A percentile compares a stretch with the other conserved stretches of the same genome.
phyloP scores from a whole-genome alignment of 1,140 invertebrate species.

The Calycopis cecrops region DNA sequence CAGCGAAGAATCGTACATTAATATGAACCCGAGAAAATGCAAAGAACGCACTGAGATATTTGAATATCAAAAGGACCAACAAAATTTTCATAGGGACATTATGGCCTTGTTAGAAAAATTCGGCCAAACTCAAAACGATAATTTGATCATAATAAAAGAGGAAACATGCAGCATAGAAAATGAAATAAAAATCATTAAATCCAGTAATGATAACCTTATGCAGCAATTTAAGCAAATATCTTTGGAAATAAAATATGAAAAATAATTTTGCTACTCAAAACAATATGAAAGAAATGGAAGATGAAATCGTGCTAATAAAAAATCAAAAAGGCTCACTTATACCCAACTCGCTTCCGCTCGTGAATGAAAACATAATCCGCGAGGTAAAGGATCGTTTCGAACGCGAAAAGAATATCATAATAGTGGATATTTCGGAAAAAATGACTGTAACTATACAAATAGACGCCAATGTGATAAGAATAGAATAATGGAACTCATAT shows the following conservation, averaged over 20 bases:
- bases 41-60: no score
- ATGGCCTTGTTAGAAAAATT: no score
- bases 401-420: constrained; percentile 22
- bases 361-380: no score
- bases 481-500: constrained; percentile 13
- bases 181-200: constrained; percentile 24
- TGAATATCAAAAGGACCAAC: no score
- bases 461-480: constrained; percentile 15
- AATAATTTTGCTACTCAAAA: constrained; percentile 12
- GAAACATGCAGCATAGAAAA: constrained; percentile 25
- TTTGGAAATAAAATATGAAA: constrained; percentile 18
- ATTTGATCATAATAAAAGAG: constrained; percentile 5
- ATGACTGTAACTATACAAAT: constrained; percentile 18
- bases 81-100: no score
- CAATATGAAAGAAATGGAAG: constrained; percentile 21
- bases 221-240: not conserved
- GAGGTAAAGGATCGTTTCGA: no score
- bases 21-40: no score
- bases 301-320: constrained; percentile 9
- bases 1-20: not conserved
- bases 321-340: constrained; percentile 12
- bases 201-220: constrained; percentile 16
- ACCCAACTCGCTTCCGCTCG: no score
- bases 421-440: constrained; percentile 29
- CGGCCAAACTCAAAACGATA: no score